Percentiles rank a stretch among this genome's conserved stretches.
Conservation (phyloP, 2,888 invertebrate species). For the Tiphia femorata region DNA sequence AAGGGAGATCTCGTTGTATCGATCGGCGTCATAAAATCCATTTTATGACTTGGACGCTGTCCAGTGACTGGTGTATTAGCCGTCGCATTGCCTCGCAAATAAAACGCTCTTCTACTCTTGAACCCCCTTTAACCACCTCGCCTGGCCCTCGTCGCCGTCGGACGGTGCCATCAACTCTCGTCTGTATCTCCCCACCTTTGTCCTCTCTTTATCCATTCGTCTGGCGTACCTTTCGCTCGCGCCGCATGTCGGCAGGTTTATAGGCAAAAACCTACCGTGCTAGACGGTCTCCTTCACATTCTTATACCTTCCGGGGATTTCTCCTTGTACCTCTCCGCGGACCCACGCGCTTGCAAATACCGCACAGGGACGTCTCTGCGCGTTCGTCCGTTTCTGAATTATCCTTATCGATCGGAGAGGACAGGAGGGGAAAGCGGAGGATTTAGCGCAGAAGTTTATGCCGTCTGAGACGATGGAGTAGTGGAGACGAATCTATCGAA, state of each 20-base stretch:
- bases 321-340: not conserved
- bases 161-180: constrained; percentile 57
- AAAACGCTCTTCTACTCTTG: constrained; percentile 64
- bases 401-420: too few relatives aligned
- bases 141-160: constrained; percentile 43
- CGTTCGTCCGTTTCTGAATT: too few relatives aligned
- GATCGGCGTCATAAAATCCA: constrained; percentile 67
- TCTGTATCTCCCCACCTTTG: constrained; percentile 30
- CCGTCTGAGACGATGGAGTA: too few relatives aligned
- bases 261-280: constrained; percentile 48
- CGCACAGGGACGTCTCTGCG: too few relatives aligned
- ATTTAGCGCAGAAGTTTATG: too few relatives aligned
- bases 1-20: constrained; percentile 62
- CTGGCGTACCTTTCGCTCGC: constrained; percentile 13
- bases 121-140: constrained; percentile 55
- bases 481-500: too few relatives aligned
- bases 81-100: constrained; percentile 67
- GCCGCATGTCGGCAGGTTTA: constrained; percentile 48
- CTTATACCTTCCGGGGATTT: constrained; percentile 20
- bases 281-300: constrained; percentile 29
- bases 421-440: too few relatives aligned
- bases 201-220: constrained; percentile 5
- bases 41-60: constrained; percentile 68
- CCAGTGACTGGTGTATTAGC: constrained; percentile 68
- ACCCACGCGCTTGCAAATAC: too few relatives aligned